These are phyloP conservation scores for Ceyx erithaca DNA, from an alignment of 2,797 vertebrate species.

Conservation along the genomic window DNA sequence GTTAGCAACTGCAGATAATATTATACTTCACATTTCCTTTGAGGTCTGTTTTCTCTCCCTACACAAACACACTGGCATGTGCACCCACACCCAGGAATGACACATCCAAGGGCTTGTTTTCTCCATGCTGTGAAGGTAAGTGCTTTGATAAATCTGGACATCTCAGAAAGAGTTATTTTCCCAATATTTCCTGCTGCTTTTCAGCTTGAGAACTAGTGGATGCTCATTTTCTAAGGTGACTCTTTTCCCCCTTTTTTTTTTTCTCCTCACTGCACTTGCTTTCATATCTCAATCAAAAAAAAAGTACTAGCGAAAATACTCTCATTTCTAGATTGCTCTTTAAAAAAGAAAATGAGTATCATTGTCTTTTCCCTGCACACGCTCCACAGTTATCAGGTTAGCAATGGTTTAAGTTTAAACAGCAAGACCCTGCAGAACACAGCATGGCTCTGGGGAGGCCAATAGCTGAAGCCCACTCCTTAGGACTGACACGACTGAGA, in stretches of 20 bases:
- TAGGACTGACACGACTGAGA: conserved; percentile 54
- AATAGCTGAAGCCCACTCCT: conserved; percentile 22
- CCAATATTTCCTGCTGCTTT: conserved; percentile 55
- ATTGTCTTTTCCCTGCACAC: not conserved
- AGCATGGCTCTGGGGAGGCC: not conserved
- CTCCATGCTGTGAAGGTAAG: conserved; percentile 44
- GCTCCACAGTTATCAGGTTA: not conserved
- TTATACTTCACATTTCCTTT: conserved; percentile 30
- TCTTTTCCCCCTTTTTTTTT: not conserved
- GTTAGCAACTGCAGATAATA: not conserved
- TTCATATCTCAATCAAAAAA: not conserved
- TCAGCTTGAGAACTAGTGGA: conserved; percentile 49
- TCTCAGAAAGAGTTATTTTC: conserved; percentile 61
- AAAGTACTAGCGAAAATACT: not conserved
- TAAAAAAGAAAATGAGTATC: not conserved
- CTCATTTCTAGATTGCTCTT: not conserved
- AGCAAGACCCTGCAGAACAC: not conserved
- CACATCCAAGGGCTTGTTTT: conserved; percentile 3
- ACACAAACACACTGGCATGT: not conserved
- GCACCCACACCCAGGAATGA: not conserved
- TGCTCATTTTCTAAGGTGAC: conserved; percentile 61
- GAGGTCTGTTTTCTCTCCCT: conserved; percentile 34
- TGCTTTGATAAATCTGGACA: conserved; percentile 60
- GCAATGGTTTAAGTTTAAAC: not conserved
- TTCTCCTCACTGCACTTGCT: not conserved